phyloP scores from a whole-genome alignment of 2,113 vertebrate genomes.

The Polyodon spathula region DNA sequence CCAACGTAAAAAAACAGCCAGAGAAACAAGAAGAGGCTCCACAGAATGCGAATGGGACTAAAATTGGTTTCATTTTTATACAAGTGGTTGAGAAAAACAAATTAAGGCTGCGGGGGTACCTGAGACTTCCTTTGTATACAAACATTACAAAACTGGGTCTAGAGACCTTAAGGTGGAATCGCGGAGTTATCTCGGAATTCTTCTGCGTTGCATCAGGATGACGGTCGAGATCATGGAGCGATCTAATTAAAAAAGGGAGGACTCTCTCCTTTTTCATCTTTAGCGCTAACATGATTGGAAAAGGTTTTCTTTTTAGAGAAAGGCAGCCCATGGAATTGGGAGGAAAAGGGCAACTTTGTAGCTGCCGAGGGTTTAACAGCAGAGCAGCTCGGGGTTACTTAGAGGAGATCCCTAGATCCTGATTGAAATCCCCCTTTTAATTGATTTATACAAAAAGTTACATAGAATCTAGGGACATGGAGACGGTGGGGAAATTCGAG shows the following conservation, averaged over 20 bases:
- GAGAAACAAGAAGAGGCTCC: too few species aligned
- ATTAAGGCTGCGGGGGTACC: not conserved
- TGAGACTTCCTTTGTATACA: conserved; percentile 40
- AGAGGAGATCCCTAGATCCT: conserved; percentile 22
- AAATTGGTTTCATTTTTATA: too few species aligned
- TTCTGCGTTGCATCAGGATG: not conserved
- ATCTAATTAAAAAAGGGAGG: conserved; percentile 8
- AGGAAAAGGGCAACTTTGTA: conserved; percentile 31
- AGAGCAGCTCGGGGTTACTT: conserved; percentile 34
- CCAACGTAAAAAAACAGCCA: too few species aligned
- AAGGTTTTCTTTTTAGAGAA: conserved; percentile 30
- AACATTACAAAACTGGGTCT: conserved; percentile 41
- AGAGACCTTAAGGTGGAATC: conserved; percentile 49
- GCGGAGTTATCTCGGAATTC: not conserved
- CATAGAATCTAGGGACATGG: conserved; percentile 49
- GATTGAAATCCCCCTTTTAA: conserved; percentile 18
- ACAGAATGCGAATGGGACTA: too few species aligned
- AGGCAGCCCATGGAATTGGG: conserved; percentile 59
- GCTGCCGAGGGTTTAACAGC: conserved; percentile 35
- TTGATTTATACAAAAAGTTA: conserved; percentile 4
- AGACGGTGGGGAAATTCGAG: conserved; percentile 87
- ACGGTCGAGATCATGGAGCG: not conserved
- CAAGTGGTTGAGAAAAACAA: too few species aligned
- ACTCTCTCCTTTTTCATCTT: conserved; percentile 10
- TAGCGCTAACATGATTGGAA: conserved; percentile 38